These are phyloP conservation scores for Cyclophora albipunctata DNA, from an alignment of 2,888 invertebrate species.

Conservation along the genomic window DNA sequence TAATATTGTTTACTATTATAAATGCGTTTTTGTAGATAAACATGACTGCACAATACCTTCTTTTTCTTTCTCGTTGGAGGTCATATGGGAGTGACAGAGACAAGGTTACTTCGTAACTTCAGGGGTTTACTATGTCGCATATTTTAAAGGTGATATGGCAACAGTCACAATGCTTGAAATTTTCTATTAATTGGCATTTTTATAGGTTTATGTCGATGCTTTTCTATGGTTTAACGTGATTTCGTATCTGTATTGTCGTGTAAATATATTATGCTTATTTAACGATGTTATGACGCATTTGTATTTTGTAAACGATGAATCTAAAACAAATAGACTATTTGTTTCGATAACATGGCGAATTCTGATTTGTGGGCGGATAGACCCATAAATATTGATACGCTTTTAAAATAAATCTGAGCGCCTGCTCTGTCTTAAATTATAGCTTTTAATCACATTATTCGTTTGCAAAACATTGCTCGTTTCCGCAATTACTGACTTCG, in stretches of 20 bases:
- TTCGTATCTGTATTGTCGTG: conserved; percentile 43
- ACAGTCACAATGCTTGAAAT: conserved; percentile 54
- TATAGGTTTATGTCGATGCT: conserved; percentile 49
- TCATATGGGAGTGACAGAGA: conserved; percentile 37
- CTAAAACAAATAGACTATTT: conserved; percentile 11
- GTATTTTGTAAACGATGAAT: conserved; percentile 26
- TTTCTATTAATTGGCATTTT: conserved; percentile 63
- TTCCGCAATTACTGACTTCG: no score
- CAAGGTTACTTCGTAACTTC: conserved; percentile 27
- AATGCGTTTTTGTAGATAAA: conserved; percentile 43
- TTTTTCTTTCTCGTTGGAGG: conserved; percentile 27
- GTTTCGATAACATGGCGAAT: neutral
- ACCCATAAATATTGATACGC: no score
- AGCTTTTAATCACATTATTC: neutral
- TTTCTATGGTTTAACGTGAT: conserved; percentile 41
- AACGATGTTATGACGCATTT: conserved; percentile 37
- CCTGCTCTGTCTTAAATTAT: no score
- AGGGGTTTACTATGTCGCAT: conserved; percentile 35
- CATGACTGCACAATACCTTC: conserved; percentile 26
- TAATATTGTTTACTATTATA: conserved; percentile 49
- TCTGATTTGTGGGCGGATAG: no score
- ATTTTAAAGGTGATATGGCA: conserved; percentile 50
- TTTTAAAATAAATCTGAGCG: no score
- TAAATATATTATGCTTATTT: conserved; percentile 30
- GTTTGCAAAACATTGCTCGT: neutral